Percentiles rank a stretch among this genome's conserved stretches.
phyloP scores from a whole-genome alignment of 2,797 vertebrate species.

The Protonibea diacanthus region DNA sequence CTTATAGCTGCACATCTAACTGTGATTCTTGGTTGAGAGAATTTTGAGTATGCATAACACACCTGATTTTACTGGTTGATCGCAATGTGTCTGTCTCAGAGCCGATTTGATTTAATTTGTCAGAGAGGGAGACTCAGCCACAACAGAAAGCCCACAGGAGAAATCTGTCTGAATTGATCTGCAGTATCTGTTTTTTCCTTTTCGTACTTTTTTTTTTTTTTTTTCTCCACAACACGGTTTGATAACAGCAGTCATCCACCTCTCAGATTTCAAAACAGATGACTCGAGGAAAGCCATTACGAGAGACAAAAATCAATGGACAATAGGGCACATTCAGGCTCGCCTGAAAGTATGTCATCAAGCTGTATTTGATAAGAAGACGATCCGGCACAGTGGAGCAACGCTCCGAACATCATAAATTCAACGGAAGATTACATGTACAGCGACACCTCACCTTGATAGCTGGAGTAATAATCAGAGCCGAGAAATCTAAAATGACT shows the following conservation, averaged over 20 bases:
- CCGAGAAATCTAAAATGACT: not conserved
- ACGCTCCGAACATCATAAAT: not conserved
- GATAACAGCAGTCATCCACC: constrained; percentile 50
- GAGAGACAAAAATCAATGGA: constrained; percentile 70
- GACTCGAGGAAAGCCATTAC: constrained; percentile 61
- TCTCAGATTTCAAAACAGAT: constrained; percentile 69
- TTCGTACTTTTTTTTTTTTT: constrained; percentile 13
- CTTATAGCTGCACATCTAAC: constrained; percentile 16
- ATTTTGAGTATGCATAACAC: constrained; percentile 26
- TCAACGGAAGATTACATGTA: constrained; percentile 1
- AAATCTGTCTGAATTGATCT: constrained; percentile 47
- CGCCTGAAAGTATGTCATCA: constrained; percentile 50
- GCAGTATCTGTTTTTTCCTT: constrained; percentile 10
- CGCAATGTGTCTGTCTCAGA: constrained; percentile 17
- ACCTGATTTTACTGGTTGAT: constrained; percentile 33
- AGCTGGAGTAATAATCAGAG: not conserved
- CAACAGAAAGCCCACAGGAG: constrained; percentile 37
- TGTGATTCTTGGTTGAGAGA: constrained; percentile 25
- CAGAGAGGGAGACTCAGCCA: constrained; percentile 36
- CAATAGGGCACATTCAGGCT: constrained; percentile 49
- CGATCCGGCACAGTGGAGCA: not conserved
- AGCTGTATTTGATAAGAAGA: constrained; percentile 18
- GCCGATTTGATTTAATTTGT: constrained; percentile 43
- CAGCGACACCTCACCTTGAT: constrained; percentile 2
- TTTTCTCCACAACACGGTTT: constrained; percentile 45